Conservation (phyloP, 2,888 invertebrate species). For the Euzophera pinguis region DNA sequence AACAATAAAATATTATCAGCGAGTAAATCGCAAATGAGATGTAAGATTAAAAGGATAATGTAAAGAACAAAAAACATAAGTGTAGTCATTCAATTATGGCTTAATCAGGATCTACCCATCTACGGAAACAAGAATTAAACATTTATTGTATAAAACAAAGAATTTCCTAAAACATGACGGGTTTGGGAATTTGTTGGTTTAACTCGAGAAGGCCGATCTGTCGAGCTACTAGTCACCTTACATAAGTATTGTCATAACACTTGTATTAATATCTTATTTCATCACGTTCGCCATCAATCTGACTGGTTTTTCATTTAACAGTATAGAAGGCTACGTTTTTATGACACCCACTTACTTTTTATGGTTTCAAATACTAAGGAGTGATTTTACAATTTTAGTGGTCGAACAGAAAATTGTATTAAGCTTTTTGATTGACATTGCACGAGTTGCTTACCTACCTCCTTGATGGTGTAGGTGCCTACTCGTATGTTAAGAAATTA, state of each 20-base stretch:
- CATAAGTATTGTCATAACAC: constrained; percentile 36
- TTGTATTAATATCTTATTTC: constrained; percentile 32
- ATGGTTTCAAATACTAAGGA: background rate
- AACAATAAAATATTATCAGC: constrained; percentile 2
- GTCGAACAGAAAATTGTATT: background rate
- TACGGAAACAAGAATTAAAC: constrained; percentile 1
- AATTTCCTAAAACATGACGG: constrained; percentile 37
- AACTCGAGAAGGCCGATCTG: constrained; percentile 31
- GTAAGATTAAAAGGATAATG: background rate
- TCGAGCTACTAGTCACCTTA: constrained; percentile 26
- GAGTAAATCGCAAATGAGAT: background rate
- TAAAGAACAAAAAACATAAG: constrained; percentile 36
- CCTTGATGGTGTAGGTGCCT: too few relatives aligned
- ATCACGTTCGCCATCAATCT: constrained; percentile 25
- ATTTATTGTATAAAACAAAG: constrained; percentile 44
- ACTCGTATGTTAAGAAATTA: too few relatives aligned
- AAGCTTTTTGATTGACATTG: background rate
- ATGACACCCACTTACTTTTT: background rate
- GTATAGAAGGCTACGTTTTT: constrained; percentile 14
- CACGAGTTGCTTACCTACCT: background rate
- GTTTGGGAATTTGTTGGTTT: background rate
- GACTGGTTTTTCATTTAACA: constrained; percentile 23
- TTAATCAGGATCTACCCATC: constrained; percentile 11
- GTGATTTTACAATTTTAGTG: background rate
- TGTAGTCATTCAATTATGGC: constrained; percentile 36